Percentiles rank a stretch among this genome's conserved stretches.
These are phyloP conservation scores for Salminus brasiliensis DNA, from an alignment of 2,113 vertebrate genomes.

Conservation along the genomic window DNA sequence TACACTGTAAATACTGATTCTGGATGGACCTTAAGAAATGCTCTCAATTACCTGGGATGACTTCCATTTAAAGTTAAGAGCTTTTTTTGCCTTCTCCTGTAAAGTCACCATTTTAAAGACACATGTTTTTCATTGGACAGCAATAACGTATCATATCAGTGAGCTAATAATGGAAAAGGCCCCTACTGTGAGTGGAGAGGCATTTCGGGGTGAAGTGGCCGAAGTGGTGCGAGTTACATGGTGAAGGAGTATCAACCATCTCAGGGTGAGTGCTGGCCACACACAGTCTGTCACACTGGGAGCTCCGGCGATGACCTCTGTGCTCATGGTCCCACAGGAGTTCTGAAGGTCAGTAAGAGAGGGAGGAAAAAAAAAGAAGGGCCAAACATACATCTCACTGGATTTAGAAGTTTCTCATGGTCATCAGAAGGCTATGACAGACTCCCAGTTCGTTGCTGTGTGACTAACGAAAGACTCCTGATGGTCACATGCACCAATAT, in stretches of 20 bases:
- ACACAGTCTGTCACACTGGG: conserved; percentile 69
- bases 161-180: neutral
- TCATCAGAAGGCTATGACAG: neutral
- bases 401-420: conserved; percentile 17
- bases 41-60: too few species aligned
- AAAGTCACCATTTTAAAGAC: too few species aligned
- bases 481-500: conserved; percentile 37
- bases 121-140: too few species aligned
- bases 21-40: too few species aligned
- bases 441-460: neutral
- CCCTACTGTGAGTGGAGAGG: conserved; percentile 59
- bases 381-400: neutral
- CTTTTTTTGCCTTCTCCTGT: too few species aligned
- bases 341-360: conserved; percentile 52
- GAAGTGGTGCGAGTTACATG: conserved; percentile 61
- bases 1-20: too few species aligned
- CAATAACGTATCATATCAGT: too few species aligned
- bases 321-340: conserved; percentile 62
- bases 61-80: too few species aligned
- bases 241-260: conserved; percentile 60
- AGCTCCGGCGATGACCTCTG: conserved; percentile 59
- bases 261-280: conserved; percentile 64
- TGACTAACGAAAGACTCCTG: conserved; percentile 43
- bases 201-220: conserved; percentile 58
- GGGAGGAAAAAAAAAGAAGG: neutral